Conservation (phyloP, 2,113 vertebrate species). For the Actinemys pallida region DNA sequence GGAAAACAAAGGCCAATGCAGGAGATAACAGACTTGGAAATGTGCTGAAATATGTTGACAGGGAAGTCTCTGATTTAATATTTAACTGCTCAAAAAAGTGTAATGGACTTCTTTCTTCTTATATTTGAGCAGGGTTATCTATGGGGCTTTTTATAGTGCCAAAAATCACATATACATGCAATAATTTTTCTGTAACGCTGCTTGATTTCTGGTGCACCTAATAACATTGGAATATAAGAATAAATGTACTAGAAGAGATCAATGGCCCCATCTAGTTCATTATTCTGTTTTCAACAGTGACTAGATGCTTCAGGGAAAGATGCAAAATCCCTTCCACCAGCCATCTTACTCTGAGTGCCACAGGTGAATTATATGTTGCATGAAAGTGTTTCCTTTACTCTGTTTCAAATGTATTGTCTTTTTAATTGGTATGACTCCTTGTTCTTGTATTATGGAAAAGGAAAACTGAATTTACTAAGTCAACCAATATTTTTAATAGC, state of each 20-base stretch:
- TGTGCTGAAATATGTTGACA: neutral
- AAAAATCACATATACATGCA: rapidly evolving
- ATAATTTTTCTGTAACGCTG: neutral
- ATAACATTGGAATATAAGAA: neutral
- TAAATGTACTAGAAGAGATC: neutral
- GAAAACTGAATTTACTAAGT: neutral
- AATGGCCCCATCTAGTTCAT: neutral
- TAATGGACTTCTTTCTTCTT: neutral
- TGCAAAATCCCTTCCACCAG: neutral
- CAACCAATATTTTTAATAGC: neutral
- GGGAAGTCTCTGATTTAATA: neutral
- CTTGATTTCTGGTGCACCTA: conserved; percentile 17
- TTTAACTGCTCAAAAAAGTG: neutral
- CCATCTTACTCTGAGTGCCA: neutral
- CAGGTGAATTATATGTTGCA: neutral
- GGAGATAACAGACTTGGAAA: conserved; percentile 17
- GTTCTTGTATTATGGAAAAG: neutral
- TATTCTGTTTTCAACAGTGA: neutral
- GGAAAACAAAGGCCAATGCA: conserved; percentile 4
- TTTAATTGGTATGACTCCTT: neutral
- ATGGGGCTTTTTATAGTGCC: neutral
- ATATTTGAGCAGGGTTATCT: neutral
- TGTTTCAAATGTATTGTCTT: neutral
- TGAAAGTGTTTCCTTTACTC: neutral
- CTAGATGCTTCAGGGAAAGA: neutral